phyloP scores from a whole-genome alignment of 1,140 invertebrate genomes.

The Lordiphosa mommai region DNA sequence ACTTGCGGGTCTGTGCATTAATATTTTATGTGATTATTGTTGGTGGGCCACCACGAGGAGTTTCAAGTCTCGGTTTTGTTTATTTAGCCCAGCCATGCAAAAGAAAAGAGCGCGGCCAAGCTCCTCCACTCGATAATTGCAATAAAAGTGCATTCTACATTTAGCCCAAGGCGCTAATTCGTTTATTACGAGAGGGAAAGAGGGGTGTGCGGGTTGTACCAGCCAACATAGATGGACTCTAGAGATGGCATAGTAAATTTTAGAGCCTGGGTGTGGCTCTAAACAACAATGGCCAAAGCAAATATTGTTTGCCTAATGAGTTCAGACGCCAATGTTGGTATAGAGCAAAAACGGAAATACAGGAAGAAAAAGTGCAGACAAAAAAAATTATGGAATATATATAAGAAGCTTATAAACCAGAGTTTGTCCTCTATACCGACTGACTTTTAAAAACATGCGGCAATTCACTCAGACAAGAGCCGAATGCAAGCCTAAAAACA shows the following conservation, averaged over 20 bases:
- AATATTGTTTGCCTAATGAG: constrained; percentile 46
- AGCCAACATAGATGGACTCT: constrained; percentile 35
- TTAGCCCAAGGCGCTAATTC: constrained; percentile 75
- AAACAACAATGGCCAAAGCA: constrained; percentile 39
- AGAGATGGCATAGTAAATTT: constrained; percentile 59
- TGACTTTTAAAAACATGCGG: no score
- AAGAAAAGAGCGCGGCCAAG: constrained; percentile 3
- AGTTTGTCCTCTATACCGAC: no score
- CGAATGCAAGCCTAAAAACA: no score
- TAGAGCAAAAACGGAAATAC: not conserved
- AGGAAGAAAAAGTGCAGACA: not conserved
- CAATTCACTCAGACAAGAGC: no score
- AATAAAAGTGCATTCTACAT: constrained; percentile 75
- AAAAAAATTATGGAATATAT: no score
- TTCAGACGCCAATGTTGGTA: no score
- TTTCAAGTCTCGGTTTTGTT: constrained; percentile 20
- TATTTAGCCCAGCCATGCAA: constrained; percentile 61
- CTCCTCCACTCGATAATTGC: constrained; percentile 68
- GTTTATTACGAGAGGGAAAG: constrained; percentile 48
- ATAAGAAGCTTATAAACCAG: no score
- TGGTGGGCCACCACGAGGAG: constrained; percentile 34
- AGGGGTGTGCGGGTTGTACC: not conserved
- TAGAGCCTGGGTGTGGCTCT: constrained; percentile 35
- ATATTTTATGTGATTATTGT: constrained; percentile 75
- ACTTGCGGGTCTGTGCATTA: constrained; percentile 54